These are phyloP conservation scores for Spialia ferax DNA, from an alignment of 2,888 invertebrate genomes.

Conservation along the genomic window DNA sequence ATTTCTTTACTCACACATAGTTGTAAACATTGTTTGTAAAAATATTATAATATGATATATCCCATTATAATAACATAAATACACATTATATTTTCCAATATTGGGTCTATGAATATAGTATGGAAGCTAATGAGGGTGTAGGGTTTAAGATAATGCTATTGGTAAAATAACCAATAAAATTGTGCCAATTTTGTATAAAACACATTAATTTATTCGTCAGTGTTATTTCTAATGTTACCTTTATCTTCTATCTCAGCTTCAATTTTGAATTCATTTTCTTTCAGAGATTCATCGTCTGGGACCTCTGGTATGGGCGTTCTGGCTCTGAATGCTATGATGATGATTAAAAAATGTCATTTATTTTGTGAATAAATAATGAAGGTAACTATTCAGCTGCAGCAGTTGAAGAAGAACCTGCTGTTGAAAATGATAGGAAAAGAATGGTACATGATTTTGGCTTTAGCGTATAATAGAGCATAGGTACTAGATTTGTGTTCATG, in stretches of 20 bases:
- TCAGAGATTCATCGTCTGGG: constrained; percentile 76
- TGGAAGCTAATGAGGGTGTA: background rate
- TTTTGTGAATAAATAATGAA: constrained; percentile 25
- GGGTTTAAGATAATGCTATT: background rate
- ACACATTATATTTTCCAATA: background rate
- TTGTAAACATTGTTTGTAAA: too few relatives aligned
- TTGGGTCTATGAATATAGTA: background rate
- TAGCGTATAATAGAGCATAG: background rate
- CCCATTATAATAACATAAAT: background rate
- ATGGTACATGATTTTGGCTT: constrained; percentile 9
- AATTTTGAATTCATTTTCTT: constrained; percentile 72
- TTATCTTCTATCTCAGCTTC: constrained; percentile 78
- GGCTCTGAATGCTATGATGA: constrained; percentile 71
- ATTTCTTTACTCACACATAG: too few relatives aligned
- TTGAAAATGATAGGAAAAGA: constrained; percentile 22
- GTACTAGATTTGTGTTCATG: background rate
- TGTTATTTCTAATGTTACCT: constrained; percentile 54
- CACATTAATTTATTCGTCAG: constrained; percentile 1
- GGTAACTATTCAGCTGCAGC: constrained; percentile 23
- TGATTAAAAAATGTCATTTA: constrained; percentile 27
- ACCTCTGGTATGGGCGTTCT: constrained; percentile 88
- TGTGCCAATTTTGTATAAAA: background rate
- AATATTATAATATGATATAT: too few relatives aligned
- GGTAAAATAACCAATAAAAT: too few relatives aligned
- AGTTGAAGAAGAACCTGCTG: constrained; percentile 19